These are phyloP conservation scores for Condylura cristata DNA, from an alignment of 2,113 vertebrate species.

Conservation along the genomic window DNA sequence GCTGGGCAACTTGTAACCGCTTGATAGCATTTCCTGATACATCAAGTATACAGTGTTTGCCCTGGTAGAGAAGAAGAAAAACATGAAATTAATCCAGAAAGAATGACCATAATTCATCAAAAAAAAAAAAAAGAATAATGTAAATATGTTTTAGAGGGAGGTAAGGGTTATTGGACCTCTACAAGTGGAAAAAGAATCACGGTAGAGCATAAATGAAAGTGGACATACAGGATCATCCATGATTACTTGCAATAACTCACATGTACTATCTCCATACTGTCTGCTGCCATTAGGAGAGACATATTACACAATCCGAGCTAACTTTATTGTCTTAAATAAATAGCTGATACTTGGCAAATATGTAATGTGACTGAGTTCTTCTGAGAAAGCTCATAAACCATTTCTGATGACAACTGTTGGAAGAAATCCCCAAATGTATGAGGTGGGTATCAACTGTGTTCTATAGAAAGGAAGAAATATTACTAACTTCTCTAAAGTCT, in stretches of 20 bases:
- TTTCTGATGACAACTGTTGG: neutral
- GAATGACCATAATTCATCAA: neutral
- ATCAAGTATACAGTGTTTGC: conserved; percentile 98
- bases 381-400: neutral
- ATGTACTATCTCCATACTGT: neutral
- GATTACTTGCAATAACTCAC: neutral
- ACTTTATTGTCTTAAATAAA: conserved; percentile 34
- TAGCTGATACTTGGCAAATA: too few relatives aligned
- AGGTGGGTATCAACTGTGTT: neutral
- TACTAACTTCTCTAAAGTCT: neutral
- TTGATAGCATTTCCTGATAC: conserved; percentile 99
- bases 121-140: neutral
- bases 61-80: conserved; percentile 87
- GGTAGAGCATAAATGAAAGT: conserved; percentile 27
- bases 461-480: neutral
- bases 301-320: neutral
- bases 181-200: neutral
- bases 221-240: neutral
- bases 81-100: conserved; percentile 63
- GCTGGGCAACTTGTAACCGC: conserved; percentile 98
- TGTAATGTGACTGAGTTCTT: neutral
- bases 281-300: neutral
- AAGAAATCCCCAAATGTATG: neutral
- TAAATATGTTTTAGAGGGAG: neutral
- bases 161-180: neutral